Evolutionary conservation across 2,113 vertebrate genomes (phyloP).

Genomic region (Zeus faber): DNA sequence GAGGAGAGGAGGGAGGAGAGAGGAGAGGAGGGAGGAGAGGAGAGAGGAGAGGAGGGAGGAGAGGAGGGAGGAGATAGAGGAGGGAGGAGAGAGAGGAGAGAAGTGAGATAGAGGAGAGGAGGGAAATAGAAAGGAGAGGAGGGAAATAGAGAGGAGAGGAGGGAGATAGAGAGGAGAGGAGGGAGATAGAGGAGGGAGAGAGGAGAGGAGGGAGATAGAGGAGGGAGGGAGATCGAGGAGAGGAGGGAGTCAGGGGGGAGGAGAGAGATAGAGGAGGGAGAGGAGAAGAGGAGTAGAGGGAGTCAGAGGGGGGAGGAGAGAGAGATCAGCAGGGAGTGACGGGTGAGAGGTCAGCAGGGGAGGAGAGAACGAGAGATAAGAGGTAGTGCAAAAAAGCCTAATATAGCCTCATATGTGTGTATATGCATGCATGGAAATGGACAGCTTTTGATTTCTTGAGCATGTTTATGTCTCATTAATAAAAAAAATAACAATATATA

Average conservation of each 20-base stretch:
- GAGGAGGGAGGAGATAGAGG: conserved; percentile 6
- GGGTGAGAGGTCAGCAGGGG: background rate
- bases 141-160: background rate
- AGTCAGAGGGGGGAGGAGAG: background rate
- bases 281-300: background rate
- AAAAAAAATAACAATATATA: no score
- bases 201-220: no score
- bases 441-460: no score
- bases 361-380: no score
- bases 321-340: background rate
- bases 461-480: no score
- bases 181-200: conserved; percentile 2
- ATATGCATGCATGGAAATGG: no score
- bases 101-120: background rate
- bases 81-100: background rate
- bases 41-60: conserved; percentile 5
- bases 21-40: background rate
- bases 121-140: background rate
- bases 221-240: no score
- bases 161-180: background rate
- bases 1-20: background rate
- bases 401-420: no score
- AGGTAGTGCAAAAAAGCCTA: no score
- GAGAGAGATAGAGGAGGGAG: background rate
- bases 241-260: background rate